Conservation (phyloP, 2,888 invertebrate genomes). For the Octodonta nipae region DNA sequence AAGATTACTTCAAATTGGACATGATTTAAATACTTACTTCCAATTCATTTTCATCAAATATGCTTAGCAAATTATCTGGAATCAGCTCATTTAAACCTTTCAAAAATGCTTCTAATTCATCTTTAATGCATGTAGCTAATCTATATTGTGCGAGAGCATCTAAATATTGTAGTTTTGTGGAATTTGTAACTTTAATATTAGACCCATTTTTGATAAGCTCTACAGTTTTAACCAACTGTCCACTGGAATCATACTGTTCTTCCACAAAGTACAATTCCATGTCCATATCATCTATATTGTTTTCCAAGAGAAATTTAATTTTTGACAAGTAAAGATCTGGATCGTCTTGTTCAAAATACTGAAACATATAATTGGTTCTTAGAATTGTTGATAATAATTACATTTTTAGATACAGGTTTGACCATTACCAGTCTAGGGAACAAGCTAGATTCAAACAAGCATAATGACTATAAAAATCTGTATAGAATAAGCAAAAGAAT, state of each 20-base stretch:
- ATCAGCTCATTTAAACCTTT: slow-evolving; percentile 83
- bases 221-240: slow-evolving; percentile 62
- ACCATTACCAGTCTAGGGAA: no score
- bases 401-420: no score
- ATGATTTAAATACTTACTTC: no score
- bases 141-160: slow-evolving; percentile 82
- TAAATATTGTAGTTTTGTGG: slow-evolving; percentile 67
- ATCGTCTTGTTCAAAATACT: slow-evolving; percentile 94
- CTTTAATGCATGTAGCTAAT: slow-evolving; percentile 65
- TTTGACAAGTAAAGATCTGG: slow-evolving; percentile 87
- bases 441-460: no score
- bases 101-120: slow-evolving; percentile 77
- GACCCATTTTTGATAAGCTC: slow-evolving; percentile 77
- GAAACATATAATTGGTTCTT: slow-evolving; percentile 21
- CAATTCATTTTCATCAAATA: slow-evolving; percentile 91
- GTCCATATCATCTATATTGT: slow-evolving; percentile 66
- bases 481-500: no score
- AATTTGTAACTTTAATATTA: slow-evolving; percentile 58
- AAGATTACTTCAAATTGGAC: no score
- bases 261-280: slow-evolving; percentile 81
- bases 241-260: slow-evolving; percentile 70
- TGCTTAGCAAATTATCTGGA: slow-evolving; percentile 82
- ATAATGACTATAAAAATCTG: no score
- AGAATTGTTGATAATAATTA: no score
- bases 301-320: slow-evolving; percentile 82